phyloP scores from a whole-genome alignment of 2,113 vertebrate genomes.

The Pelusios castaneus region DNA sequence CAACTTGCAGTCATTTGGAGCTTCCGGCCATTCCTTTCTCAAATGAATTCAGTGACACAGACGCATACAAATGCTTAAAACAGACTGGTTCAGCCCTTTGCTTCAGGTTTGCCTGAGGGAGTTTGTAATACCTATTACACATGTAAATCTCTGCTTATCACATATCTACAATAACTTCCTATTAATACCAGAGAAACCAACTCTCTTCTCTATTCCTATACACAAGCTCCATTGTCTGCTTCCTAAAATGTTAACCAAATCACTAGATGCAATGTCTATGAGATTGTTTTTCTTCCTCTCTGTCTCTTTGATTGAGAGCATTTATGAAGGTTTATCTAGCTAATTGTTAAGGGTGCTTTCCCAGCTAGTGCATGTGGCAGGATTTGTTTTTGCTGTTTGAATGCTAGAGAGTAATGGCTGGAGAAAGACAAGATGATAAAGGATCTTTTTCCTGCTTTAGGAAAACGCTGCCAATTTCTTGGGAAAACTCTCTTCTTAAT shows the following conservation, averaged over 20 bases:
- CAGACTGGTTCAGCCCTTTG: accelerated
- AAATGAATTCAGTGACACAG: not conserved
- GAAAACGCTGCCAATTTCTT: accelerated
- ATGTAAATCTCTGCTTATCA: constrained; percentile 68
- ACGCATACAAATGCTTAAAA: accelerated
- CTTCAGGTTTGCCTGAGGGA: not conserved
- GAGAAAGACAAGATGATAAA: not conserved
- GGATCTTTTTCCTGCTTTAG: accelerated
- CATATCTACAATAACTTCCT: constrained; percentile 67
- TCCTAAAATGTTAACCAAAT: constrained; percentile 4
- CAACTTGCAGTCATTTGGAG: accelerated
- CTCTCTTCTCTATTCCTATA: constrained; percentile 43
- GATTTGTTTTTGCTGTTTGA: accelerated
- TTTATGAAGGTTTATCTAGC: not conserved
- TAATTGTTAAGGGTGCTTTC: not conserved
- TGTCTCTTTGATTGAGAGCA: not conserved
- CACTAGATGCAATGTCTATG: not conserved
- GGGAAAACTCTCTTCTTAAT: not conserved
- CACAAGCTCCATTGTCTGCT: constrained; percentile 49
- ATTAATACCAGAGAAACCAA: constrained; percentile 57
- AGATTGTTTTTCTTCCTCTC: not conserved
- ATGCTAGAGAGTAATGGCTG: not conserved
- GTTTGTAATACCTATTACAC: not conserved
- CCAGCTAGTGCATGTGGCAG: accelerated
- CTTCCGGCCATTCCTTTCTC: not conserved